Evolutionary conservation across 1,140 invertebrate species (phyloP).

Genomic region (Rhyacophila brunnea): DNA sequence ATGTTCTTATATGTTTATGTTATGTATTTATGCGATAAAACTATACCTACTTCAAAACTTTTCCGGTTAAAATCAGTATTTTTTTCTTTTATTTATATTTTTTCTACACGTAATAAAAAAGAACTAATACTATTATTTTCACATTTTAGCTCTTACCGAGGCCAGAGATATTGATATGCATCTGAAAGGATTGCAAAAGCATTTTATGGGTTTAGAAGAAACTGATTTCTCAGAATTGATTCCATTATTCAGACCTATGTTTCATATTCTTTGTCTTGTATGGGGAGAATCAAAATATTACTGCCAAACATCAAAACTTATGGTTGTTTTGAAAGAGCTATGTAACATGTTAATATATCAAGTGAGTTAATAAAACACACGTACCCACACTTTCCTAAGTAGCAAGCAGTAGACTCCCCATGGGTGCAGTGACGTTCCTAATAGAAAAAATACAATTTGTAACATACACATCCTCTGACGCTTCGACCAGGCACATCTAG

Average conservation of each 20-base stretch:
- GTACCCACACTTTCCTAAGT: no score
- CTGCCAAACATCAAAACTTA: slow-evolving; percentile 84
- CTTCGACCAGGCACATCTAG: no score
- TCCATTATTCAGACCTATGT: slow-evolving; percentile 71
- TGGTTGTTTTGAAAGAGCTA: slow-evolving; percentile 85
- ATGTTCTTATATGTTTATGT: no score
- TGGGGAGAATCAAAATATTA: slow-evolving; percentile 90
- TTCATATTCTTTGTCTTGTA: slow-evolving; percentile 84
- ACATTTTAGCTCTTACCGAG: slow-evolving; percentile 73
- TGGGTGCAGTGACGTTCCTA: no score
- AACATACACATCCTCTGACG: no score
- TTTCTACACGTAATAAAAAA: background rate
- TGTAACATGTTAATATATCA: slow-evolving; percentile 87
- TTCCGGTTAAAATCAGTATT: no score
- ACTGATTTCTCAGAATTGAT: slow-evolving; percentile 79
- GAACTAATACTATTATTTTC: slow-evolving; percentile 15
- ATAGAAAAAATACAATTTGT: no score
- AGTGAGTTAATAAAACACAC: no score
- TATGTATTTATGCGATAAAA: no score
- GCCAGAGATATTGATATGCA: slow-evolving; percentile 87
- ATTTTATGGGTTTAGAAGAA: slow-evolving; percentile 80
- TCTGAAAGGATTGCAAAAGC: slow-evolving; percentile 77
- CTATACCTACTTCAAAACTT: no score
- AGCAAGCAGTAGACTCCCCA: no score
- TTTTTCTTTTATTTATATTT: no score